Conservation (phyloP, 2,113 vertebrate species). For the Prietella phreatophila region DNA sequence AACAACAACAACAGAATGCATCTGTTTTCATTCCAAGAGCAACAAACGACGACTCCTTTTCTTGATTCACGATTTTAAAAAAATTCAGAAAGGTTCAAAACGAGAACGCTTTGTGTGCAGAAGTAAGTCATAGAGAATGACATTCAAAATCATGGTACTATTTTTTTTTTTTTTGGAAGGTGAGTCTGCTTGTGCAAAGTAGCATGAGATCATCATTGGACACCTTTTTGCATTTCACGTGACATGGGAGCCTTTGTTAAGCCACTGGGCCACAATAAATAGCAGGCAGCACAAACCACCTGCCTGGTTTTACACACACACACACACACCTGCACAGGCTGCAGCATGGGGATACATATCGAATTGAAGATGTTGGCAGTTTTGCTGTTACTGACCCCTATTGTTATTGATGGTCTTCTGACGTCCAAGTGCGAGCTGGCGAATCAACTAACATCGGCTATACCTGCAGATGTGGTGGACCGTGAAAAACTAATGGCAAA, state of each 20-base stretch:
- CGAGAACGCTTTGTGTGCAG: neutral
- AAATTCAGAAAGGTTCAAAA: neutral
- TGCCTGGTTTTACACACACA: neutral
- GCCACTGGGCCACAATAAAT: neutral
- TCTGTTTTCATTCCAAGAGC: neutral
- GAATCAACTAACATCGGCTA: neutral
- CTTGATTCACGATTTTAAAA: neutral
- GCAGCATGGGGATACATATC: constrained; percentile 29
- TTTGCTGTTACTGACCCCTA: constrained; percentile 46
- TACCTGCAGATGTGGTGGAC: neutral
- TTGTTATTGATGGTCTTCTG: constrained; percentile 42
- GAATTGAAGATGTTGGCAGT: constrained; percentile 50
- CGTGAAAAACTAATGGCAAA: constrained; percentile 1
- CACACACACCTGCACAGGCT: neutral
- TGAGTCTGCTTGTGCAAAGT: neutral
- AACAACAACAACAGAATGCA: neutral
- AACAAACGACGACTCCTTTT: neutral
- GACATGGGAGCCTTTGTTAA: neutral
- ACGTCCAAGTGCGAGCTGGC: constrained; percentile 56
- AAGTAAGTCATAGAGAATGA: neutral
- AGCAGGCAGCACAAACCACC: neutral
- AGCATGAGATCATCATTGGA: neutral
- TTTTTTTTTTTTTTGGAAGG: neutral
- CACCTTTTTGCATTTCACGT: neutral
- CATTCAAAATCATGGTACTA: neutral